These are phyloP conservation scores for Ctenopoma kingsleyae DNA, from an alignment of 2,797 vertebrate species.

Conservation along the genomic window DNA sequence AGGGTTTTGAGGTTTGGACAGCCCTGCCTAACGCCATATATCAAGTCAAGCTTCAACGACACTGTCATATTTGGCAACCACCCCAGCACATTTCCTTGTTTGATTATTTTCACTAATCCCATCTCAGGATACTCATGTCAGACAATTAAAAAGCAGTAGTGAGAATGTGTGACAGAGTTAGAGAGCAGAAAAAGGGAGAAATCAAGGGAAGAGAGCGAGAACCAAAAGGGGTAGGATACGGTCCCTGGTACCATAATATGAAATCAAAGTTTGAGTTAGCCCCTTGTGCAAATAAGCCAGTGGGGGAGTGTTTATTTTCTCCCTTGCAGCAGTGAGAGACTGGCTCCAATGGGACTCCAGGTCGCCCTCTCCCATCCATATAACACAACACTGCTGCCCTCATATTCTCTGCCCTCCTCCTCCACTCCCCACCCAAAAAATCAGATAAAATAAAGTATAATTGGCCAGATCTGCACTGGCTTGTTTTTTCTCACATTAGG, in stretches of 20 bases:
- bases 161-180: slow-evolving; percentile 51
- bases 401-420: slow-evolving; percentile 51
- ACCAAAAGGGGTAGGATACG: slow-evolving; percentile 25
- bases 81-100: slow-evolving; percentile 64
- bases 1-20: slow-evolving; percentile 64
- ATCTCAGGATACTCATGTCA: slow-evolving; percentile 68
- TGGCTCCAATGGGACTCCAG: slow-evolving; percentile 69
- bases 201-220: slow-evolving; percentile 26
- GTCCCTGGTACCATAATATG: slow-evolving; percentile 71
- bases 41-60: slow-evolving; percentile 58
- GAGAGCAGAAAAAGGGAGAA: slow-evolving; percentile 33
- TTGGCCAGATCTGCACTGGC: slow-evolving; percentile 73
- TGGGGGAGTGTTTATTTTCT: slow-evolving; percentile 80
- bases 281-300: slow-evolving; percentile 81
- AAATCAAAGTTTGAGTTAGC: slow-evolving; percentile 80
- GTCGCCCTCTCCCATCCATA: slow-evolving; percentile 68
- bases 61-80: slow-evolving; percentile 68
- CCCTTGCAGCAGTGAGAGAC: slow-evolving; percentile 71
- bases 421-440: slow-evolving; percentile 49
- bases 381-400: slow-evolving; percentile 77
- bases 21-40: slow-evolving; percentile 54
- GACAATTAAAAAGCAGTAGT: slow-evolving; percentile 61
- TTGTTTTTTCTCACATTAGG: slow-evolving; percentile 82
- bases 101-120: slow-evolving; percentile 81
- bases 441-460: slow-evolving; percentile 78